Percentiles rank a stretch among this genome's conserved stretches.
These are phyloP conservation scores for Trachelus stipa DNA, from an alignment of 2,888 invertebrate genomes.

Conservation along the genomic window DNA sequence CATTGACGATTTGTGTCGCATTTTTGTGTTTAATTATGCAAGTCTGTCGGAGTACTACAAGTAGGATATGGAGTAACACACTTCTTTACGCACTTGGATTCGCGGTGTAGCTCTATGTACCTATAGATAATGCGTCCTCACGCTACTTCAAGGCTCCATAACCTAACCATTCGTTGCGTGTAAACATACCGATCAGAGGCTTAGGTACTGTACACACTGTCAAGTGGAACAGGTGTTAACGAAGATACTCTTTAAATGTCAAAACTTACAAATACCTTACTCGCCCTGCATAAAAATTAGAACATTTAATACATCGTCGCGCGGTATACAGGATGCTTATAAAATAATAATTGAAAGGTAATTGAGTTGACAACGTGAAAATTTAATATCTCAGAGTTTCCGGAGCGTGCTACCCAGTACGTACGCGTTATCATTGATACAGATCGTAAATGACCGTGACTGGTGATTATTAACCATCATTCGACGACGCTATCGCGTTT, in stretches of 20 bases:
- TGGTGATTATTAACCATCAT: neutral
- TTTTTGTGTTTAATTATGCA: too few relatives aligned
- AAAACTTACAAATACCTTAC: neutral
- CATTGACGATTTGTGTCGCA: too few relatives aligned
- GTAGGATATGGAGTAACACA: too few relatives aligned
- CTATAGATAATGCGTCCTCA: neutral
- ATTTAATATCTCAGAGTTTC: neutral
- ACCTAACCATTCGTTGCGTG: neutral
- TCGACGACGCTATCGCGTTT: neutral
- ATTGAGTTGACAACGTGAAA: neutral
- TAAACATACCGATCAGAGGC: neutral
- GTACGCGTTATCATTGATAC: neutral
- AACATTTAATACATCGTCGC: neutral
- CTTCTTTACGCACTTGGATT: too few relatives aligned
- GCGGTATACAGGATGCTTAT: neutral
- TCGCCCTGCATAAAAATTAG: neutral
- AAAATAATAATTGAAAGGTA: neutral
- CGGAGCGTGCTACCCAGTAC: neutral
- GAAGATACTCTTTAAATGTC: neutral
- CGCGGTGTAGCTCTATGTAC: neutral
- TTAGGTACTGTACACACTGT: neutral
- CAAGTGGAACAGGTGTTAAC: neutral
- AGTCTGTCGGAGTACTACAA: too few relatives aligned
- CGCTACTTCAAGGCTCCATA: neutral
- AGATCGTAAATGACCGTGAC: neutral